These are phyloP conservation scores for Nymphalis c-album DNA, from an alignment of 2,888 invertebrate genomes.

Conservation along the genomic window DNA sequence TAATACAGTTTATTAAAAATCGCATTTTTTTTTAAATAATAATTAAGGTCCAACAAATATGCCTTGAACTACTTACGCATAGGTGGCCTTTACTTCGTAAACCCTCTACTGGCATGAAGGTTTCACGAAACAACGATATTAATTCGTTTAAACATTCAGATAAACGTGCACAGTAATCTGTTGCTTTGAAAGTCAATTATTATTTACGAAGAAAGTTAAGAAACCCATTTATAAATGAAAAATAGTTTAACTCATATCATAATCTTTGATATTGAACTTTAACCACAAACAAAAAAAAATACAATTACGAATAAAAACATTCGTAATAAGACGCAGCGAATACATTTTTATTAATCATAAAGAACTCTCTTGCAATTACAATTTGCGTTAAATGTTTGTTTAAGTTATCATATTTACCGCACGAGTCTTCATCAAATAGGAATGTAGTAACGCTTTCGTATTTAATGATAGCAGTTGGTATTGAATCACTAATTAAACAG, in stretches of 20 bases:
- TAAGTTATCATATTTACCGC: slow-evolving; percentile 35
- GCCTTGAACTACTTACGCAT: slow-evolving; percentile 70
- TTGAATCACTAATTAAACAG: slow-evolving; percentile 38
- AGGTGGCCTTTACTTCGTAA: slow-evolving; percentile 44
- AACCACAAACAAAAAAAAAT: neutral
- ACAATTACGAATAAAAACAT: neutral
- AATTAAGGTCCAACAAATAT: slow-evolving; percentile 48
- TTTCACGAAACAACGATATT: slow-evolving; percentile 25
- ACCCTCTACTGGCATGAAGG: slow-evolving; percentile 37
- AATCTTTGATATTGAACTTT: neutral
- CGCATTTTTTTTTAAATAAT: neutral
- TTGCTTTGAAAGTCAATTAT: neutral
- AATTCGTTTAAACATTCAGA: slow-evolving; percentile 12
- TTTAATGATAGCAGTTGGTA: slow-evolving; percentile 27
- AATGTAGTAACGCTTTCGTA: slow-evolving; percentile 23
- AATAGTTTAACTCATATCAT: neutral
- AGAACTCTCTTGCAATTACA: neutral
- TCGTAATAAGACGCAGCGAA: neutral
- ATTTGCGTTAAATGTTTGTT: slow-evolving; percentile 27
- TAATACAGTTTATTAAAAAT: no score
- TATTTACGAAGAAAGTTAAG: neutral
- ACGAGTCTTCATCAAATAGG: slow-evolving; percentile 37
- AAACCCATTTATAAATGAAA: neutral
- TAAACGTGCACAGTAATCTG: neutral
- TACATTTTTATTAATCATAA: neutral